Evolutionary conservation across 2,113 vertebrate species (phyloP).

Genomic region (Edolisoma coerulescens): DNA sequence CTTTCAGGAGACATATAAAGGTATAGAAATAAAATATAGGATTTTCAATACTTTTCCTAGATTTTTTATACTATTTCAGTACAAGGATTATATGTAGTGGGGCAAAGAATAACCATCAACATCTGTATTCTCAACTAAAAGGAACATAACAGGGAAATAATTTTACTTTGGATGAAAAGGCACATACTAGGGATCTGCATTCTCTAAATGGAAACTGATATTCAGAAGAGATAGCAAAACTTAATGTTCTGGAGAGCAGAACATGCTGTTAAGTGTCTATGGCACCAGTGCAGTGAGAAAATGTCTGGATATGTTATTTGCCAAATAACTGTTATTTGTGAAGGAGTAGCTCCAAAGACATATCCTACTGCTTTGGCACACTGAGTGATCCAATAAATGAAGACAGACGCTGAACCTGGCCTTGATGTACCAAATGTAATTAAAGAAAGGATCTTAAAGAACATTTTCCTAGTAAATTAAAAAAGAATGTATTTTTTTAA

Average conservation of each 20-base stretch:
- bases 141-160: neutral
- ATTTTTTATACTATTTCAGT: neutral
- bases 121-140: neutral
- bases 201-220: conserved; percentile 19
- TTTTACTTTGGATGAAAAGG: conserved; percentile 1
- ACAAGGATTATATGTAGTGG: neutral
- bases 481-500: neutral
- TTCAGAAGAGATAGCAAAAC: conserved; percentile 35
- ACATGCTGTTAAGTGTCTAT: conserved; percentile 14
- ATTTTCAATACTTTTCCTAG: neutral
- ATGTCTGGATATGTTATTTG: conserved; percentile 35
- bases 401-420: neutral
- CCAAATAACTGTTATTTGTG: conserved; percentile 41
- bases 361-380: conserved; percentile 50
- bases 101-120: neutral
- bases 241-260: conserved; percentile 13
- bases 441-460: neutral
- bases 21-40: neutral
- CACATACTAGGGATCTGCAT: neutral
- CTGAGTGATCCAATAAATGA: neutral
- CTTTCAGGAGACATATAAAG: neutral
- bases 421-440: neutral
- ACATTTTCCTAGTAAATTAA: neutral
- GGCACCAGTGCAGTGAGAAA: conserved; percentile 54
- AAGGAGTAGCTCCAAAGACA: conserved; percentile 36